These are phyloP conservation scores for Corvus hawaiiensis DNA, from an alignment of 2,113 vertebrate genomes.

Conservation along the genomic window DNA sequence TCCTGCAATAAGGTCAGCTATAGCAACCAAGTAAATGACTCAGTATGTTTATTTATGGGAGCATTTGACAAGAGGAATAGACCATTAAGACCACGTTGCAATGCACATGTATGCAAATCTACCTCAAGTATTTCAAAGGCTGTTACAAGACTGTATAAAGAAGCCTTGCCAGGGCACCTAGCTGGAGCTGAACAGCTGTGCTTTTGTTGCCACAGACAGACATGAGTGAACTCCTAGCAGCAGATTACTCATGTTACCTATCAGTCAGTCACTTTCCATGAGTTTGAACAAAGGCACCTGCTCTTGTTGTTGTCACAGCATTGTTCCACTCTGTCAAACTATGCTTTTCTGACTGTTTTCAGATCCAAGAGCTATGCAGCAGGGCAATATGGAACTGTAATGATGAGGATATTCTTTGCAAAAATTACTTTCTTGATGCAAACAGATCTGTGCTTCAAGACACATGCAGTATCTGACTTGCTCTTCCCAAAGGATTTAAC, in stretches of 20 bases:
- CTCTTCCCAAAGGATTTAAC: background rate
- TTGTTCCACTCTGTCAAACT: background rate
- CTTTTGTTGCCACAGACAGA: background rate
- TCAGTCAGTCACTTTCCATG: slow-evolving; percentile 37
- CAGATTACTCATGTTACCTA: background rate
- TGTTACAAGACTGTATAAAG: background rate
- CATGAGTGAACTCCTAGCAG: background rate
- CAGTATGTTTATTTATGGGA: background rate
- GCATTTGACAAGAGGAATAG: background rate
- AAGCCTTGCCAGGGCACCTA: background rate
- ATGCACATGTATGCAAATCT: background rate
- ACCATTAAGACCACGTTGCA: background rate
- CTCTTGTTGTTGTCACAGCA: background rate
- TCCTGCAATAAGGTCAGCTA: background rate
- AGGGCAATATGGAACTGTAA: background rate
- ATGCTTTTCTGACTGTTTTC: background rate
- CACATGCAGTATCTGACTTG: fast-evolving
- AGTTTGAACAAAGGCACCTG: slow-evolving; percentile 19
- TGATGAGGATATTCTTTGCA: background rate
- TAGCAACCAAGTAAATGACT: background rate
- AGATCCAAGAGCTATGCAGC: background rate
- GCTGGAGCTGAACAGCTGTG: background rate
- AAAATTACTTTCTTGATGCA: background rate
- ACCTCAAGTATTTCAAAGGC: background rate
- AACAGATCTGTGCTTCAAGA: background rate